Base-by-base conservation (phyloP, 2,113 vertebrate species). In the Etheostoma cragini region DNA sequence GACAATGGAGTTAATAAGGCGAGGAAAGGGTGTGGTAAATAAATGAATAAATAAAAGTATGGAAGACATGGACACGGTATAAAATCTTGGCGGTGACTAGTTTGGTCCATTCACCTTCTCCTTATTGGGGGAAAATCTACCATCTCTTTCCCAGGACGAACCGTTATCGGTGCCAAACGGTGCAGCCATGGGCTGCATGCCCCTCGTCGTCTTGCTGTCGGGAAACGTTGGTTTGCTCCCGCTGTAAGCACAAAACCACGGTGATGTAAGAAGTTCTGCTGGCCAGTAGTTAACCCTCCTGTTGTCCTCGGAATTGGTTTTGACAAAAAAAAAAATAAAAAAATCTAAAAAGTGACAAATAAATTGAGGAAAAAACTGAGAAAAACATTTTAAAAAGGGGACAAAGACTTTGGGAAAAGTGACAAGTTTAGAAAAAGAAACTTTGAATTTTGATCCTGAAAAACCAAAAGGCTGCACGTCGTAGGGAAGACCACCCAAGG, bases 161-260 rank as follows among this genome's bases (percentile, higher is more conserved):
- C 76, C 73, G 79, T 90, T 92, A 92, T 96, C 95, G 81, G 95
- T 94, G 78, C 94, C 95, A 87, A 95, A 95, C 26, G 95, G 95
- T n/a, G 95, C 90, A 61, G 88, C 71, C 72, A 95, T 88, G 62
- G 71, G 78, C 88, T 87, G 93, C 56, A 70, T 60, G 73, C 81
- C 73, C 58, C 53, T 70, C 78, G 76, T 87, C 85, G 30, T 58
- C 89, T 81, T 42, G 87, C 72, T 66, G 79, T 92, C 79, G 33
- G 94, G 92, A 85, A 90, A 91, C 2, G 87, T 82, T 49, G 80
- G 80, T 80, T 95, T 91, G 87, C 70, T 90, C 58, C 84, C 82
- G 66, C 95, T 96, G 93, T 22, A 95, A 94, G 83, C 79, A 95
- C 80, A 95, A 95, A 89, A 95, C 85, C 86, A 94, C 71, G 63